phyloP scores from a whole-genome alignment of 2,113 vertebrate species.

The Coturnix japonica region DNA sequence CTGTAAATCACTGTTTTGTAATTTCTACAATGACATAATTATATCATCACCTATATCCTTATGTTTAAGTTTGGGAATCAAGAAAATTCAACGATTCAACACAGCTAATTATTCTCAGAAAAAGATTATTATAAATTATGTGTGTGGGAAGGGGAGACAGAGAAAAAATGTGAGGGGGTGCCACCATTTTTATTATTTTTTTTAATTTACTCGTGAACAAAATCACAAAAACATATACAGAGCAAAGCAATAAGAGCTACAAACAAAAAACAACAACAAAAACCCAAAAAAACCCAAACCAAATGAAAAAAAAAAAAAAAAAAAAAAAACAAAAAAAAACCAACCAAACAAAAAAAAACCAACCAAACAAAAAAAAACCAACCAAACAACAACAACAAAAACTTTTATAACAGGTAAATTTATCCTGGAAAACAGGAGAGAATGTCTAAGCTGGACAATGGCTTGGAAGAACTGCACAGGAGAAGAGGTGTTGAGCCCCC shows the following conservation, averaged over 20 bases:
- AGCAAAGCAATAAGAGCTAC: not conserved
- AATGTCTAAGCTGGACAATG: not conserved
- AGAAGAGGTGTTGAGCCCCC: not conserved
- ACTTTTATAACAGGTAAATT: too few relatives aligned
- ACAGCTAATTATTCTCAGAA: not conserved
- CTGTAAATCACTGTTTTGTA: not conserved
- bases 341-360: too few relatives aligned
- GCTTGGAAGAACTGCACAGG: not conserved
- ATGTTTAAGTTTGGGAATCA: not conserved
- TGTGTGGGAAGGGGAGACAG: not conserved
- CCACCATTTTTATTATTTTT: not conserved
- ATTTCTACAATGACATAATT: not conserved
- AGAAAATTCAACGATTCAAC: not conserved
- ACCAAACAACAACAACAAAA: too few relatives aligned
- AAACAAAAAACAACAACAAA: too few relatives aligned
- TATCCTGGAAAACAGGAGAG: not conserved
- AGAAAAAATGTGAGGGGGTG: accelerated
- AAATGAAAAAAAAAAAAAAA: too few relatives aligned
- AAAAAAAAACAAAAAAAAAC: too few relatives aligned
- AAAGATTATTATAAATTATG: not conserved
- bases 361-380: too few relatives aligned
- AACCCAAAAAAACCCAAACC: too few relatives aligned
- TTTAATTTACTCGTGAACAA: not conserved
- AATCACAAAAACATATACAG: not conserved
- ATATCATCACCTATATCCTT: not conserved